Conservation (phyloP, 1,140 invertebrate species). For the Eumaeus atala region DNA sequence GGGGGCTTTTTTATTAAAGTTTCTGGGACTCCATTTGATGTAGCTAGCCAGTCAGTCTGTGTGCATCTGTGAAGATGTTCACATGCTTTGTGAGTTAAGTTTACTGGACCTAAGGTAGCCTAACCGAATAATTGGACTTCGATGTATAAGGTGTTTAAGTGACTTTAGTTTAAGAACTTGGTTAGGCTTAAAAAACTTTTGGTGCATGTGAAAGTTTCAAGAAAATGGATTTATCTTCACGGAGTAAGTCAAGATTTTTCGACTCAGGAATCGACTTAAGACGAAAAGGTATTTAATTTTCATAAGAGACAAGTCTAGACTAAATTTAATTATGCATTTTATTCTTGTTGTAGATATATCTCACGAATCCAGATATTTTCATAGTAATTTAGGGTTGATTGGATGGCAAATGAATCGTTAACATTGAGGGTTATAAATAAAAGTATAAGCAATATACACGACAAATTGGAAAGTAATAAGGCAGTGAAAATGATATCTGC, state of each 20-base stretch:
- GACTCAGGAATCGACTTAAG: slow-evolving; percentile 69
- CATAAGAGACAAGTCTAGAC: not conserved
- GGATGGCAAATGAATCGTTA: slow-evolving; percentile 21
- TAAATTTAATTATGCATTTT: not conserved
- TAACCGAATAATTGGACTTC: slow-evolving; percentile 42
- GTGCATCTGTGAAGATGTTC: slow-evolving; percentile 71
- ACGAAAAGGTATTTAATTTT: slow-evolving; percentile 54
- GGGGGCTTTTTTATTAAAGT: slow-evolving; percentile 62
- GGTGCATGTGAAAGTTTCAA: slow-evolving; percentile 28
- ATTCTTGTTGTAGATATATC: not conserved
- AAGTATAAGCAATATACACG: slow-evolving; percentile 64
- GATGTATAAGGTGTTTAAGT: slow-evolving; percentile 16
- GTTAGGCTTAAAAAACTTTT: slow-evolving; percentile 12
- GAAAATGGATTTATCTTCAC: slow-evolving; percentile 66
- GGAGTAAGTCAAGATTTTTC: slow-evolving; percentile 74
- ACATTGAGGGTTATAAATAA: slow-evolving; percentile 52
- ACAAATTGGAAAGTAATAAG: slow-evolving; percentile 74
- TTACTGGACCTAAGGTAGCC: slow-evolving; percentile 14
- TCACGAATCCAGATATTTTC: not conserved
- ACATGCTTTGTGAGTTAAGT: slow-evolving; percentile 56
- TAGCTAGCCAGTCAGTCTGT: slow-evolving; percentile 68
- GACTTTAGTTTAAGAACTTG: slow-evolving; percentile 27
- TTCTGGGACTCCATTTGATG: slow-evolving; percentile 47
- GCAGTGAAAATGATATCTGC: slow-evolving; percentile 72
- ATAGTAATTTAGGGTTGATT: slow-evolving; percentile 13